Evolutionary conservation across 2,113 vertebrate genomes (phyloP).

Genomic region (Oryzias celebensis): DNA sequence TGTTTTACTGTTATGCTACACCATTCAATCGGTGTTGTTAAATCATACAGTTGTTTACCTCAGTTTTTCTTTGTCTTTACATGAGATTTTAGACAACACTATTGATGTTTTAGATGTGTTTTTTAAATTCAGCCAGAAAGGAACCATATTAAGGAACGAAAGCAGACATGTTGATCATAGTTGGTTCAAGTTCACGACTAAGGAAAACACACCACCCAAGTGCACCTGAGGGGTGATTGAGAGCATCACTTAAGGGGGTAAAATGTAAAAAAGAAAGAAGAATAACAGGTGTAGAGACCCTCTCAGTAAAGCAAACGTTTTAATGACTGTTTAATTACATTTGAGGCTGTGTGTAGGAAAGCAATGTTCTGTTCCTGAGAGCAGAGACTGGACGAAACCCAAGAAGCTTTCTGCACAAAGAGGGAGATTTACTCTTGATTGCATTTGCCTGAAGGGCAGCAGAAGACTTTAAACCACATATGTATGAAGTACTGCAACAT

Average conservation of each 20-base stretch:
- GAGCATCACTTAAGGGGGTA: conserved; percentile 8
- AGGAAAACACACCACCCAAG: not conserved
- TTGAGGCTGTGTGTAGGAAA: conserved; percentile 19
- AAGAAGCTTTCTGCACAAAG: not conserved
- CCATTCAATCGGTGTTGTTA: not conserved
- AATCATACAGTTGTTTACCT: not conserved
- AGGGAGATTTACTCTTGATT: conserved; percentile 1
- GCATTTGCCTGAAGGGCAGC: conserved; percentile 25
- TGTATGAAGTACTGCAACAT: not conserved
- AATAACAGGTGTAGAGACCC: not conserved
- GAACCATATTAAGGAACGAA: not conserved
- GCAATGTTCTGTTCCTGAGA: conserved; percentile 51
- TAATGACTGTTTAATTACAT: conserved; percentile 24
- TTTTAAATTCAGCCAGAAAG: conserved; percentile 10
- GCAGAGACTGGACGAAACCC: conserved; percentile 22
- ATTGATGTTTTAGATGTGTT: not conserved
- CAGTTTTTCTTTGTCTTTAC: conserved; percentile 2
- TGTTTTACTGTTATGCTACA: not conserved
- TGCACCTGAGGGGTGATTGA: not conserved
- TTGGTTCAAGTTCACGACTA: not conserved
- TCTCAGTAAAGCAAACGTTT: conserved; percentile 16
- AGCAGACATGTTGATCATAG: not conserved
- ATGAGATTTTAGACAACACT: not conserved
- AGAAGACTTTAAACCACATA: conserved; percentile 7
- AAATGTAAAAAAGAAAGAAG: not conserved